Base-by-base conservation (phyloP, 1,140 invertebrate genomes). In the Druon quercuslanigerum region DNA sequence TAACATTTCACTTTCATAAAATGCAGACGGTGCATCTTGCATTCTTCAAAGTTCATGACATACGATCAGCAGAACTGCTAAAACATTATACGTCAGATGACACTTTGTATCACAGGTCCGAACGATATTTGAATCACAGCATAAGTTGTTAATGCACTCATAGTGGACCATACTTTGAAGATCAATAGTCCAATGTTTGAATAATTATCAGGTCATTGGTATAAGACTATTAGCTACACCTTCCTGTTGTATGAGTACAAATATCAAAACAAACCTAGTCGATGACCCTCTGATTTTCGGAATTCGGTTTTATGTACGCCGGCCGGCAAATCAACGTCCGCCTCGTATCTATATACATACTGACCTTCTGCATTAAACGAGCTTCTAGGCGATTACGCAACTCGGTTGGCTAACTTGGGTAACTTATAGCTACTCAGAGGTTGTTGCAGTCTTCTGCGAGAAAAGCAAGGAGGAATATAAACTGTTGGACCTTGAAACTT, bases 401-500 rank as follows among this genome's bases (percentile, higher is more conserved):
- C 19, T 66, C 57, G 40, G 40, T 66, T 66, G 25, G 57, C 57
- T 66, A 66, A 66, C 57, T 66, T 66, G 25, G 56, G 25, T 33
- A 33, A 33, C 25, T 60, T 66, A 66, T 66, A 66, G 20, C 25
- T 66, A 66, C 20, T 33, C 57, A 11, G 33, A 66, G 57, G 20
- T 66, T 5, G 20, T 66, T 66, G 57, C 57, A 66, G 19, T 66
- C 33, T 33, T 40, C 57, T 66, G 33, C 20, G 33, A 33, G 20
- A 20, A 66, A 33, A 46, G 40, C 40, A 46, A 46, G 40, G 40
- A 46, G 40, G 9, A 16, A 25, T 57, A 14, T 25, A 14, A 66
- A 66, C 20, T 66, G 57, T 40, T 25, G 25, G 57, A 66, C 57
- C 57, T 66, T 66, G 57, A 66, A 66, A 66, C 57, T 66, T 66